These are phyloP conservation scores for Chrysaora quinquecirrha DNA, from an alignment of 30 jellyfish, hydroid and myxozoan species.

Conservation along the genomic window DNA sequence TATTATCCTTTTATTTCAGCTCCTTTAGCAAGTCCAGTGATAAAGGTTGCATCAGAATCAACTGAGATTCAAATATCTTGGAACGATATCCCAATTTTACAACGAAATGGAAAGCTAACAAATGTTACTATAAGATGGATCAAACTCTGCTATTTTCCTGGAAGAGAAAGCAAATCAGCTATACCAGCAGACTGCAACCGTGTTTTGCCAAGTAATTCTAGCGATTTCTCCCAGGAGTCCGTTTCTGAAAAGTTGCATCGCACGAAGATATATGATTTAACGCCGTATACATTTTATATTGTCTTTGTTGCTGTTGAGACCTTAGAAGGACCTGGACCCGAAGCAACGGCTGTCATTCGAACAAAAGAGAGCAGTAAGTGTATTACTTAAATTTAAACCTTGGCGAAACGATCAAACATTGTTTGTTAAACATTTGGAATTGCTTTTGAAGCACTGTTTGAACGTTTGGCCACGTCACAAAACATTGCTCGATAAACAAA, in stretches of 20 bases:
- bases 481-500: too few species aligned
- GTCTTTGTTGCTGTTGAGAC: conserved; percentile 56
- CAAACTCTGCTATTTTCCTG: conserved; percentile 14
- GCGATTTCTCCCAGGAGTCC: not conserved
- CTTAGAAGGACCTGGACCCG: conserved; percentile 64
- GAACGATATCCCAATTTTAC: conserved; percentile 36
- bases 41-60: not conserved
- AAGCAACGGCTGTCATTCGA: conserved; percentile 4
- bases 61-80: conserved; percentile 20
- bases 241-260: not conserved
- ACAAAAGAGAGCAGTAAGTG: conserved; percentile 57
- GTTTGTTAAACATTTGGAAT: too few species aligned
- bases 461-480: too few species aligned
- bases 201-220: not conserved
- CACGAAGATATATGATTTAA: not conserved
- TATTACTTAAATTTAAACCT: too few species aligned
- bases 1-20: conserved; percentile 6
- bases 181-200: conserved; percentile 23
- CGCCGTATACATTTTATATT: conserved; percentile 27
- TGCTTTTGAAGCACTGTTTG: too few species aligned
- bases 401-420: too few species aligned
- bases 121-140: conserved; percentile 23
- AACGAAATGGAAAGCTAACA: conserved; percentile 41
- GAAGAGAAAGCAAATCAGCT: not conserved
- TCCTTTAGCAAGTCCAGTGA: conserved; percentile 13